Conservation (phyloP, 2,888 invertebrate genomes). For the Eurois occulta region DNA sequence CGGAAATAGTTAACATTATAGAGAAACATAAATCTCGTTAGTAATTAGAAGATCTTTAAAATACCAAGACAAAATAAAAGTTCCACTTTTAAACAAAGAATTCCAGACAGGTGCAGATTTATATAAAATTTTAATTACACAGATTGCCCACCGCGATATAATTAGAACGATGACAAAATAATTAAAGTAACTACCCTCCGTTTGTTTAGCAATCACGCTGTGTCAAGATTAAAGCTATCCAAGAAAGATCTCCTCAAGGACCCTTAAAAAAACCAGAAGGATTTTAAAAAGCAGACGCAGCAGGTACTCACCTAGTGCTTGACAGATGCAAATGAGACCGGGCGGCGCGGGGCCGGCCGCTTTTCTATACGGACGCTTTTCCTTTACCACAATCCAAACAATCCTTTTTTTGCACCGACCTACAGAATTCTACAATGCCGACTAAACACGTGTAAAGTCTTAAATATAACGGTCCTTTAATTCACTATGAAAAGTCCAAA, state of each 20-base stretch:
- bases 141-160: slow-evolving; percentile 51
- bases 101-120: slow-evolving; percentile 48
- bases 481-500: slow-evolving; percentile 61
- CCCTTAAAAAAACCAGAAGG: slow-evolving; percentile 73
- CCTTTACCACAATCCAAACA: slow-evolving; percentile 83
- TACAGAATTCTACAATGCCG: slow-evolving; percentile 75
- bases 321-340: slow-evolving; percentile 86
- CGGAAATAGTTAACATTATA: slow-evolving; percentile 11
- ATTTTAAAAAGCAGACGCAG: slow-evolving; percentile 82
- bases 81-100: slow-evolving; percentile 34
- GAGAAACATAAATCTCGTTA: slow-evolving; percentile 13
- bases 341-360: slow-evolving; percentile 76
- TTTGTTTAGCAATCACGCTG: slow-evolving; percentile 70
- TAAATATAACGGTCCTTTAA: slow-evolving; percentile 68
- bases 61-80: slow-evolving; percentile 26
- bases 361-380: slow-evolving; percentile 79
- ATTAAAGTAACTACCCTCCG: slow-evolving; percentile 64
- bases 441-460: slow-evolving; percentile 72
- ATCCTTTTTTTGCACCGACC: slow-evolving; percentile 80
- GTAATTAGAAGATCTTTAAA: slow-evolving; percentile 49
- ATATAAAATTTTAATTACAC: slow-evolving; percentile 48
- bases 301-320: slow-evolving; percentile 84
- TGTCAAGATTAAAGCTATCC: slow-evolving; percentile 73
- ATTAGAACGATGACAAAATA: slow-evolving; percentile 65
- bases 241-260: slow-evolving; percentile 71